Evolutionary conservation across 1,140 invertebrate species (phyloP), one percentile per base, ranked within the genome.

Genomic region (Sitophilus oryzae): DNA sequence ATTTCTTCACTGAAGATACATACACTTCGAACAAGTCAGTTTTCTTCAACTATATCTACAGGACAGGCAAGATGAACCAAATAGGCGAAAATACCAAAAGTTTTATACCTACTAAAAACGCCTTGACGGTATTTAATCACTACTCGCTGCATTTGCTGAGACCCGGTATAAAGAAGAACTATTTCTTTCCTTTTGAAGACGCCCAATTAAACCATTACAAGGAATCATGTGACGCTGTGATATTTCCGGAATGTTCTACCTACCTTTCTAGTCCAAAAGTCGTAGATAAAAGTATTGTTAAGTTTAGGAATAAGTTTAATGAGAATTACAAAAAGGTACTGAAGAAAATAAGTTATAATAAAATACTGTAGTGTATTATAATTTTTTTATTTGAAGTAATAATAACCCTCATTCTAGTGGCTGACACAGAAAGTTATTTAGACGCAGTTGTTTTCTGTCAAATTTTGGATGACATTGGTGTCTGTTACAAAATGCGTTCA

Each of bases 71-170:
- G 14, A 23, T 40, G 19, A 84, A 81, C 61, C 77, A 77, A 3
- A 73, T 79, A 56, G 82, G 81, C 6, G 78, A 81, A 48, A 83
- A 82, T 36, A 82, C 82, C 6, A 88, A 88, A 64, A 87, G 85
- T 66, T 83, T 87, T 64, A 77, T 85, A 51, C 74, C 78, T 10
- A 85, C 83, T 1, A 74, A 75, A 45, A 79, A 76, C 37, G 76
- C 83, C 20, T 70, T 85, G 57, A 84, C 78, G 23, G 83, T 85
- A 43, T 85, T 87, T 70, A 88, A 88, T 70, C 85, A 88, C 66
- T 88, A 87, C 60, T 80, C 84, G 1, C 64, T 88, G 42, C 75
- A 77, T 38, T 74, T 77, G 35, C 59, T 86, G 8, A 76, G 78
- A 52, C 76, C 77, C 4, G 74, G 77, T 3, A n/a, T n/a, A n/a